Evolutionary conservation across 2,797 vertebrate genomes (phyloP), one percentile per base, ranked within the genome.

Genomic region (Melanotaenia parkinsoni): DNA sequence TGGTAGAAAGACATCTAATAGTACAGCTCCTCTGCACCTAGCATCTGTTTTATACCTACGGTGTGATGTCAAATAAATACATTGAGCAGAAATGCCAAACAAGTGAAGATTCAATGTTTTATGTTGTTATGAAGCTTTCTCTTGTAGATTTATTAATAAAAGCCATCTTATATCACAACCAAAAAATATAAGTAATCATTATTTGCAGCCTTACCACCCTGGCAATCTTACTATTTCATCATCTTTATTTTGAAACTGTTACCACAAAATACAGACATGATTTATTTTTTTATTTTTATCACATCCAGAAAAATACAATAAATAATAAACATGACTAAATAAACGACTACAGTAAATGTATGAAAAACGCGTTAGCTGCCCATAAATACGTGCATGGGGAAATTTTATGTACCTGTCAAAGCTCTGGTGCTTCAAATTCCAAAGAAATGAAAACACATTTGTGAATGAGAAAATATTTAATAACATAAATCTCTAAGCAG

Each of bases 401-500:
- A 66, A 24, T 28, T 18, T 16, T 56, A 54, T 63, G 37, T 63
- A 62, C 30, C n/a, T 51, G 12, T 30, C 22, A 18, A 10, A 43
- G 61, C 16, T 60, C 60, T 63, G 51, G 20, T 43, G 60, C 47
- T 61, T 50, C 22, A 38, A 54, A 16, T 66, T 64, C 24, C 20
- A 26, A 53, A 56, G 33, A 33, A 50, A 24, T 8, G 33, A 38
- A 82, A 69, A 83, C 57, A 60, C 53, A 67, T 78, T 74, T 74
- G 63, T 71, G 32, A 84, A 69, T 63, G 63, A 80, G 22, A 81
- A 83, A 85, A 74, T 28, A 67, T 69, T 66, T 37, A 75, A 76
- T 74, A 22, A 22, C 80, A 83, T 76, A 69, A 86, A 75, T 77
- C 64, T 58, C 54, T 20, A 53, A 76, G 67, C 59, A 72, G 72